Percentiles rank a stretch among this genome's conserved stretches.
These are phyloP conservation scores for Heterodera filipjevi DNA, from an alignment of 2,888 invertebrate genomes.

Conservation along the genomic window DNA sequence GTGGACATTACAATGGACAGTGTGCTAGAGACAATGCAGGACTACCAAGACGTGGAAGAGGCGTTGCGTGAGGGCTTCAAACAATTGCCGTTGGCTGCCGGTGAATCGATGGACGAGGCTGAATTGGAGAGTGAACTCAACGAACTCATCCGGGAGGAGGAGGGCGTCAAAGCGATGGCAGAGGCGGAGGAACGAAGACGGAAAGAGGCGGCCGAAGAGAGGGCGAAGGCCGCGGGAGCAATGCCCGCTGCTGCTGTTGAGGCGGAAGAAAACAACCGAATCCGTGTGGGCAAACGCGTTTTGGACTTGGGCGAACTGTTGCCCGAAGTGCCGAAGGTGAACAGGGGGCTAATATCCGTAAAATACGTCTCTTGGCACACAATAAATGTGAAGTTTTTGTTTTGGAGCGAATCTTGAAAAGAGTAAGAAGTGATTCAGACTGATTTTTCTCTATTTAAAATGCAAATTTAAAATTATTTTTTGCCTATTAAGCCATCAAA, in stretches of 20 bases:
- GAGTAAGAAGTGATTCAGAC: no score
- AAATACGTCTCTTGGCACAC: no score
- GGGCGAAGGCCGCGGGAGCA: background rate
- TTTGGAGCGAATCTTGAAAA: no score
- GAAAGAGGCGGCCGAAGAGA: no score
- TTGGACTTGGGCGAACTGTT: slow-evolving; percentile 38
- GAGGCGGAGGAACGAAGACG: slow-evolving; percentile 17
- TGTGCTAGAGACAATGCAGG: slow-evolving; percentile 54
- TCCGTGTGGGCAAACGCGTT: slow-evolving; percentile 42
- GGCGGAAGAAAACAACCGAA: slow-evolving; percentile 32
- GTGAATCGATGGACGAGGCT: slow-evolving; percentile 40
- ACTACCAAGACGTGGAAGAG: slow-evolving; percentile 59
- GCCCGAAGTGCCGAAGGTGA: slow-evolving; percentile 45
- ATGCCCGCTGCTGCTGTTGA: background rate
- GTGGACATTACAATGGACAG: slow-evolving; percentile 62
- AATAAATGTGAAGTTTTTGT: no score
- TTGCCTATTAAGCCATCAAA: no score
- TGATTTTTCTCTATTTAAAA: no score
- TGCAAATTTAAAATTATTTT: no score
- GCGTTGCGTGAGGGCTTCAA: slow-evolving; percentile 49
- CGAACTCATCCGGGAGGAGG: slow-evolving; percentile 35
- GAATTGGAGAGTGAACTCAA: slow-evolving; percentile 47
- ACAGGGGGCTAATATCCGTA: no score
- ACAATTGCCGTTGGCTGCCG: slow-evolving; percentile 31
- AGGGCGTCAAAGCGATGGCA: slow-evolving; percentile 1